Evolutionary conservation across 2,113 vertebrate species (phyloP), one percentile per base, ranked within the genome.

Genomic region (Mesitornis unicolor): DNA sequence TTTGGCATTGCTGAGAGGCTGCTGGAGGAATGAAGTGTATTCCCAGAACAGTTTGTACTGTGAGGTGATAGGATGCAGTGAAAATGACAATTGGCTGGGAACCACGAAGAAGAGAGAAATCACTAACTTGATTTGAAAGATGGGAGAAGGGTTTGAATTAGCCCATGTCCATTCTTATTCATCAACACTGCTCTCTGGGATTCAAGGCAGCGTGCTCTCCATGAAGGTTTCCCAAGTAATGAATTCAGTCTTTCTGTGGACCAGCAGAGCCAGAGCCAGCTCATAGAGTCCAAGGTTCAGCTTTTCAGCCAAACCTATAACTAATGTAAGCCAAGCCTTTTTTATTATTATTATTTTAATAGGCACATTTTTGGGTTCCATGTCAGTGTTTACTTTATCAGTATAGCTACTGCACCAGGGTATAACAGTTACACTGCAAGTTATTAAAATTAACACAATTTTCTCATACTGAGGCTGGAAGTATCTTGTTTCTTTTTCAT

Each of bases 101-200:
- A 87, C n/a, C 56, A 57, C 94, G 73, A 80, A 85, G 93, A 94
- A 85, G 26, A 93, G 84, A 94, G 90, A 69, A 91, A 95, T 87
- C 74, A 10, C 93, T 95, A 94, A 95, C 89, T 54, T 93, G 89
- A 93, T 96, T 33, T 96, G 93, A 95, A 96, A 93, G 96, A 45
- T 94, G 82, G 78, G 68, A 96, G 91, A 94, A 92, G 80, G 80
- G 95, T 92, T 95, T 96, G 93, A 93, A 94, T 97, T 97, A 97
- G 86, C 43, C 56, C 6, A 0, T 64, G 91, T 94, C 95, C 84
- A 14, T 89, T 94, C 91, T 53, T 85, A 94, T 94, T 87, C 89
- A 77, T 86, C 4, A 1, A 33, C 6, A 3, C 16, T 33, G 40
- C 63, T 93, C 71, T 59, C 47, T 77, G 87, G 75, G 82, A 92